Evolutionary conservation across 2,888 invertebrate species (phyloP), one percentile per base, ranked within the genome.

Genomic region (Metallyticus violacea): DNA sequence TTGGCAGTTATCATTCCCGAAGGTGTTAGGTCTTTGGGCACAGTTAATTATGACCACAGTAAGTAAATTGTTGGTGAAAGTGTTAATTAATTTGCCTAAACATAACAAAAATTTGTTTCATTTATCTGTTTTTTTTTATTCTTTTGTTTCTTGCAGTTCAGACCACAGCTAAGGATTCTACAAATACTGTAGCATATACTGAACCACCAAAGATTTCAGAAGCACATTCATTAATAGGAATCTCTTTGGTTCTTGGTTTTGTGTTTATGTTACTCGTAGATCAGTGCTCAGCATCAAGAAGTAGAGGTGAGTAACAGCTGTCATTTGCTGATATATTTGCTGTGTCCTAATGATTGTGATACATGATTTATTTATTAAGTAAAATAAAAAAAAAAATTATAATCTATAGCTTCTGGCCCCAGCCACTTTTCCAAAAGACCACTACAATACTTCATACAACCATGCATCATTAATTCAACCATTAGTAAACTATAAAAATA

Each of bases 1-100:
- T 92, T 99, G 62, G 97, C 98, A 6, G 99, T 99, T 0, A 99
- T 99, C 86, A 99, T 99, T 89, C 99, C 99, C 0, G 99, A 99
- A 93, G 99, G 99, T 6, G 97, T 99, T n/a, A 94, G 98, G 87
- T 95, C 97, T 0, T 91, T 98, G 84, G 95, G 93, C 87, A 90
- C 90, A 28, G 90, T 89, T 9, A 88, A 89, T 85, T 85, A 89
- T 7, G 76, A n/a, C 80, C 89, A 90, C 87, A 88, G 90, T 90
- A 85, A 86, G 87, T 85, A n/a, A 62, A 62, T 22, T 15, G 15
- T 40, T 40, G 15, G n/a, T n/a, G n/a, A 1, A 40, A 15, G 9
- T 15, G 22, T 15, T 15, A 15, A 62, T 15, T 7, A 1, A 15
- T 62, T 3, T 62, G 15, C 22, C 22, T 62, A 22, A 15, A 62